Evolutionary conservation across 1,140 invertebrate species (phyloP), one percentile per base, ranked within the genome.

Genomic region (Armadillidium nasatum): DNA sequence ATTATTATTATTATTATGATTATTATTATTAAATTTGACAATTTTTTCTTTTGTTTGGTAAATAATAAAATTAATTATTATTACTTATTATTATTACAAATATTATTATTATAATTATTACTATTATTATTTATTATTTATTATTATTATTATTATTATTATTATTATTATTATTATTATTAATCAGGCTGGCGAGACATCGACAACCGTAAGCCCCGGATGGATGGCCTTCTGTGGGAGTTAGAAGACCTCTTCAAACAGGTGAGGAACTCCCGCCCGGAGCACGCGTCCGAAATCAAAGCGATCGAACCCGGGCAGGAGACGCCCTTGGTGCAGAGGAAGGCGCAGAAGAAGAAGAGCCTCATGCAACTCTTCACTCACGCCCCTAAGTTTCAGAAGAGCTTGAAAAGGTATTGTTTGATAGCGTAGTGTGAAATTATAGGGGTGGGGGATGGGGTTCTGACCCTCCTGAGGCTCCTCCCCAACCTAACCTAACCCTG

Each of bases 301-400:
- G 81, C 78, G n/a, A 79, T 84, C 54, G 81, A 83, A 66, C 79
- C 79, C 19, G 79, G 80, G 44, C 77, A 78, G 46, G 79, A 76
- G 68, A 78, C 76, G 22, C 84, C 33, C 75, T 81, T 71, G 82
- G 87, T 60, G 88, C 91, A 83, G 84, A 88, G 83, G 87, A 92
- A 84, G 85, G 87, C 82, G 88, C 92, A 81, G 83, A 94, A 95
- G 83, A 93, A 94, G 76, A 93, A 94, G 72, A 94, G 94, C 68
- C 94, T 98, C 68, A 93, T 96, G 82, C 94, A 97, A 83, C 88
- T 98, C 0, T 98, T 98, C 84, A 93, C 94, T 0, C 92, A 94
- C 4, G 92, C 94, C 10, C 94, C 94, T 80, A 98, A 98, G 85
- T 97, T 98, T 83, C 94, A 97, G 84, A 97, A 97, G 84, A 91